Evolutionary conservation across 2,888 invertebrate species (phyloP), one percentile per base, ranked within the genome.

Genomic region (Caradrina clavipalpis): DNA sequence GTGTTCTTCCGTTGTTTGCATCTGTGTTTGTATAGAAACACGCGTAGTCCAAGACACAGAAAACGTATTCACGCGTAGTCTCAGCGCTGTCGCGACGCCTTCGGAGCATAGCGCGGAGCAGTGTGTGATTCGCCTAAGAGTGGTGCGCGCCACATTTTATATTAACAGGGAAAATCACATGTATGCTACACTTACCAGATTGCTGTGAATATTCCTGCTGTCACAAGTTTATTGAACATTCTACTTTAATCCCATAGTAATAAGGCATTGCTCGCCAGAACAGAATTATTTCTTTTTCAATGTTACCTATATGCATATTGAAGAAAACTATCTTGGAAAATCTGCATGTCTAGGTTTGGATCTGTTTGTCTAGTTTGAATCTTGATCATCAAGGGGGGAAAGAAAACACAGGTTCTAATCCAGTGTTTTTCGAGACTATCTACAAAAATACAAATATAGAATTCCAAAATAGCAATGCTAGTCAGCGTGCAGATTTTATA

Each of bases 71-170:
- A n/a, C n/a, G n/a, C n/a, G n/a, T n/a, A n/a, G n/a, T n/a, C n/a
- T n/a, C n/a, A n/a, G n/a, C n/a, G n/a, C n/a, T n/a, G n/a, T n/a
- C n/a, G n/a, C n/a, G n/a, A n/a, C n/a, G n/a, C n/a, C n/a, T n/a
- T n/a, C n/a, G n/a, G n/a, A n/a, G n/a, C n/a, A n/a, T n/a, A n/a
- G n/a, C n/a, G n/a, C n/a, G n/a, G n/a, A n/a, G n/a, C n/a, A n/a
- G n/a, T n/a, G n/a, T n/a, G n/a, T n/a, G n/a, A n/a, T n/a, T n/a
- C n/a, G n/a, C n/a, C n/a, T n/a, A n/a, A 26, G 26, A 26, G 26
- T 26, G 26, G 26, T 26, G 26, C 2, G 26, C 4, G 4, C 71
- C 62, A 49, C 21, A 59, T 47, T n/a, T 68, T 42, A 22, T n/a
- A 59, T n/a, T 58, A 17, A 35, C 15, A 21, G 35, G 22, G 19